These are phyloP conservation scores for Panulirus ornatus DNA, from an alignment of 1,140 invertebrate genomes.

Conservation along the genomic window DNA sequence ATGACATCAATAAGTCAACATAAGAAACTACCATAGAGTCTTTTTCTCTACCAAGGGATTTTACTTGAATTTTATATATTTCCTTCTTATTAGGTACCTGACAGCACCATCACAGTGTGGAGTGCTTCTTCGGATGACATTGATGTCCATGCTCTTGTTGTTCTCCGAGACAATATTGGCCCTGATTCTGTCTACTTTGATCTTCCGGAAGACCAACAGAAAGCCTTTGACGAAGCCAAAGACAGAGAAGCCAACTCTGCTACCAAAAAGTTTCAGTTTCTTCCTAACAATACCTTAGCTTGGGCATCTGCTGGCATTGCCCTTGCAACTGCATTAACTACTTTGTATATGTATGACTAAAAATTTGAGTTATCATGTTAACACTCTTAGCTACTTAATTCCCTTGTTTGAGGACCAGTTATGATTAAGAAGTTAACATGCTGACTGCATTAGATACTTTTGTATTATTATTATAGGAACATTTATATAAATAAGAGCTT, in stretches of 20 bases:
- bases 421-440: too few relatives aligned
- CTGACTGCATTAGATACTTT: too few relatives aligned
- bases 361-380: too few relatives aligned
- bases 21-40: too few relatives aligned
- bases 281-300: conserved; percentile 1
- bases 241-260: neutral
- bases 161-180: conserved; percentile 52
- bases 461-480: too few relatives aligned
- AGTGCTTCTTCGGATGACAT: conserved; percentile 47
- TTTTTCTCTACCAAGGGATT: too few relatives aligned
- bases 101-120: conserved; percentile 71
- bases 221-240: conserved; percentile 55
- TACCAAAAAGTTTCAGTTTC: neutral
- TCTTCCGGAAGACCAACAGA: conserved; percentile 59
- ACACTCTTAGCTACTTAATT: neutral
- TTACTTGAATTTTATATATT: too few relatives aligned
- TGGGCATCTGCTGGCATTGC: conserved; percentile 26
- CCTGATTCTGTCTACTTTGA: conserved; percentile 61
- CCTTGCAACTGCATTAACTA: conserved; percentile 17
- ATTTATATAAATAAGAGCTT: neutral
- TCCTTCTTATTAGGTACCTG: conserved; percentile 43
- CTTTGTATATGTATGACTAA: conserved; percentile 52
- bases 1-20: too few relatives aligned
- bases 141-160: conserved; percentile 40
- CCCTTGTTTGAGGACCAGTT: neutral